Percentiles rank a stretch among this genome's conserved stretches.
Conservation (phyloP, 2,113 vertebrate species). For the Forbesichthys agassizii region DNA sequence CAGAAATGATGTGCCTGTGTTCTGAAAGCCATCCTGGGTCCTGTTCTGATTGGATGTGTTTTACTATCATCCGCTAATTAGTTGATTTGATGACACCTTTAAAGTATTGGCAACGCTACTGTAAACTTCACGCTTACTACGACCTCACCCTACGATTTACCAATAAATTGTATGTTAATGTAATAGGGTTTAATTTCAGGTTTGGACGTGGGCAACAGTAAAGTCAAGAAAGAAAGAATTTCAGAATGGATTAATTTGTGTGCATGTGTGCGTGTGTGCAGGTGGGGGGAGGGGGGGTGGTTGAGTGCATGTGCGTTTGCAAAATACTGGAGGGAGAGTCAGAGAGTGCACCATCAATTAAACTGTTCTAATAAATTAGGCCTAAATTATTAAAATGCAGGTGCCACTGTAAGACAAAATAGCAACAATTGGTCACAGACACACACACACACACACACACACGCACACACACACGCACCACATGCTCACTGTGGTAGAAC, state of each 20-base stretch:
- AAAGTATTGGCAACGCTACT: too few species aligned
- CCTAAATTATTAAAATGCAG: slow-evolving; percentile 55
- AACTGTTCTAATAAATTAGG: slow-evolving; percentile 36
- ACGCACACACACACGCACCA: slow-evolving; percentile 2
- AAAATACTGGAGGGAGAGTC: too few species aligned
- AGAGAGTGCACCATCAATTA: too few species aligned
- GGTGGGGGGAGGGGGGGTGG: neutral
- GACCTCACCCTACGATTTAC: too few species aligned
- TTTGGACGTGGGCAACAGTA: too few species aligned
- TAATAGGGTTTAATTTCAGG: neutral
- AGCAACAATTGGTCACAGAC: slow-evolving; percentile 14
- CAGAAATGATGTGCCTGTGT: too few species aligned
- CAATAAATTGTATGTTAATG: neutral
- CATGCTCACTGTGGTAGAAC: too few species aligned
- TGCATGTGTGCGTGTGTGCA: neutral
- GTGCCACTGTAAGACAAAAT: slow-evolving; percentile 27
- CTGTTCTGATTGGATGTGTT: too few species aligned
- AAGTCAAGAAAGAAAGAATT: neutral
- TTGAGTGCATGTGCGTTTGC: neutral
- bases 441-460: slow-evolving; percentile 17
- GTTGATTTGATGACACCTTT: too few species aligned
- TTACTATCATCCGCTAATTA: too few species aligned
- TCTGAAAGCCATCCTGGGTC: too few species aligned
- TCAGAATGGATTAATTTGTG: neutral
- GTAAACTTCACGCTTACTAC: too few species aligned